Percentiles rank a stretch among this genome's conserved stretches.
Conservation (phyloP, 2,113 vertebrate genomes). For the Copsychus sechellarum region DNA sequence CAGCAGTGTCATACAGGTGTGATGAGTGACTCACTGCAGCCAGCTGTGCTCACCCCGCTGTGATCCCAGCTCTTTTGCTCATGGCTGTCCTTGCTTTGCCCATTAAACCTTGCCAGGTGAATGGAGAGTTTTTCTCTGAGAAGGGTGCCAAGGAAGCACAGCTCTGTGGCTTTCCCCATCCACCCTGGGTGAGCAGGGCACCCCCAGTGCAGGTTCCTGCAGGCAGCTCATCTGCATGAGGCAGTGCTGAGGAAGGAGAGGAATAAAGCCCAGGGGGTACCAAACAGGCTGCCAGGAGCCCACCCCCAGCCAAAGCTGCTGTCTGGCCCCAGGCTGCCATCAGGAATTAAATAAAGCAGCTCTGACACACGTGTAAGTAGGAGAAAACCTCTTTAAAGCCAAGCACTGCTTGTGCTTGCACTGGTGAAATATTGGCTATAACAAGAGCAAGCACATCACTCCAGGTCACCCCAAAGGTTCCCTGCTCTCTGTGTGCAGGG, state of each 20-base stretch:
- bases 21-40: not conserved
- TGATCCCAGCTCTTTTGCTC: not conserved
- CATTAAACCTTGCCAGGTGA: not conserved
- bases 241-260: not conserved
- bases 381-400: not conserved
- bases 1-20: not conserved
- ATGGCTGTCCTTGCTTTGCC: fast-evolving
- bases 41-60: not conserved
- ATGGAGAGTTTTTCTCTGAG: not conserved
- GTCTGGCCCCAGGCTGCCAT: not conserved
- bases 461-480: fast-evolving
- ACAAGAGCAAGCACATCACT: fast-evolving
- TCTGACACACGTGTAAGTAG: fast-evolving
- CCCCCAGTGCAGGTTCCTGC: not conserved
- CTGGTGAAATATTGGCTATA: not conserved
- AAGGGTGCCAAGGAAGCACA: fast-evolving
- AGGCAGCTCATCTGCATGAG: not conserved
- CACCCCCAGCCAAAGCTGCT: not conserved
- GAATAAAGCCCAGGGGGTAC: not conserved
- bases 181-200: not conserved
- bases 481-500: not conserved
- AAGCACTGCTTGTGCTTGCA: not conserved
- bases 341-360: not conserved
- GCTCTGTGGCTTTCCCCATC: fast-evolving
- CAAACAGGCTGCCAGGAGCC: not conserved